Percentiles rank a stretch among this genome's conserved stretches.
Evolutionary conservation across 2,113 vertebrate genomes (phyloP).

Genomic region (Callocephalon fimbriatum): DNA sequence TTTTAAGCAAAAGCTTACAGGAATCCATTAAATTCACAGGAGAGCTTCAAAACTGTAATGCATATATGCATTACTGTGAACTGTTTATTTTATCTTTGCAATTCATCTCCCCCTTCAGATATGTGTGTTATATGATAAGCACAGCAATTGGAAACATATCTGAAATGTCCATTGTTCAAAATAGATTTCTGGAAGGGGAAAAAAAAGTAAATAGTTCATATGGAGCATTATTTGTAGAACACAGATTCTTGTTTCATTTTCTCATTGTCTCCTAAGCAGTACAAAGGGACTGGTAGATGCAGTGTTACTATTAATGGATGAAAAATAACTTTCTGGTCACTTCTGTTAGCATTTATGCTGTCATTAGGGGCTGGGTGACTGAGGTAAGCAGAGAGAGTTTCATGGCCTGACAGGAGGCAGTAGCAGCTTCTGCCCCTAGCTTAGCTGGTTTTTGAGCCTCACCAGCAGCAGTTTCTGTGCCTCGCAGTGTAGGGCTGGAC

Average conservation of each 20-base stretch:
- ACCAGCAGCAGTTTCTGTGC: neutral
- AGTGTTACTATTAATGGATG: neutral
- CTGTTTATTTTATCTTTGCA: neutral
- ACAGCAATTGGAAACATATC: neutral
- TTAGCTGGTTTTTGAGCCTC: neutral
- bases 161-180: neutral
- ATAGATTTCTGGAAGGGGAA: neutral
- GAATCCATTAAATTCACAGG: neutral
- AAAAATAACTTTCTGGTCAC: neutral
- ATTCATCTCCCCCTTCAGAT: neutral
- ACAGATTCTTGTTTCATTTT: neutral
- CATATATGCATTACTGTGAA: neutral
- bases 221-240: neutral
- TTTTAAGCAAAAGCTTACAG: conserved; percentile 23
- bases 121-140: neutral
- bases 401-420: neutral
- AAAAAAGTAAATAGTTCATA: neutral
- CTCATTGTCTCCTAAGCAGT: neutral
- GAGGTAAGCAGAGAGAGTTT: neutral
- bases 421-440: neutral
- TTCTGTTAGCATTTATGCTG: neutral
- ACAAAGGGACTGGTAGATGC: neutral
- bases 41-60: neutral
- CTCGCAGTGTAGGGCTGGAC: neutral
- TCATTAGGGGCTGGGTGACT: neutral